Evolutionary conservation across 2,888 invertebrate species (phyloP).

Genomic region (Spodoptera littoralis): DNA sequence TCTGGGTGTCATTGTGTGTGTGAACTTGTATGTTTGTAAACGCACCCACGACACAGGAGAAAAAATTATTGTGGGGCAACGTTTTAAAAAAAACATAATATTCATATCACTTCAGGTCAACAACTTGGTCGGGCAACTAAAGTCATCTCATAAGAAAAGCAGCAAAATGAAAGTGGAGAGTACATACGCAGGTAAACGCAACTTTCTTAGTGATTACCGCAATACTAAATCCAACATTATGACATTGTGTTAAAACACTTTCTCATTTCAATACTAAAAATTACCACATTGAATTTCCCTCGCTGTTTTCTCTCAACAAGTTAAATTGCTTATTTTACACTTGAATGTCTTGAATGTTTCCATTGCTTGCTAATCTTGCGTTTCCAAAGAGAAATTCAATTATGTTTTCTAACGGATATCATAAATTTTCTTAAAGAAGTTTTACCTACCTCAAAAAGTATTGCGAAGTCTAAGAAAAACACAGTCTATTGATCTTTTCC

Average conservation of each 20-base stretch:
- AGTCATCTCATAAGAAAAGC: slow-evolving; percentile 69
- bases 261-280: slow-evolving; percentile 18
- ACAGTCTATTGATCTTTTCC: too few species aligned
- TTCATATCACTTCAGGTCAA: slow-evolving; percentile 69
- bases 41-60: too few species aligned
- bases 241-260: slow-evolving; percentile 14
- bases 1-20: too few species aligned
- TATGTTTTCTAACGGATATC: too few species aligned
- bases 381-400: too few species aligned
- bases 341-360: too few species aligned
- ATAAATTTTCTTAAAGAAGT: too few species aligned
- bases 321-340: background rate
- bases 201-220: slow-evolving; percentile 25
- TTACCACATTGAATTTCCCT: slow-evolving; percentile 3
- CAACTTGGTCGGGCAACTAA: slow-evolving; percentile 75
- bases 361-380: too few species aligned
- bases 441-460: too few species aligned
- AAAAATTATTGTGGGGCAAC: too few species aligned
- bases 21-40: too few species aligned
- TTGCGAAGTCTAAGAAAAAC: too few species aligned
- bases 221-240: slow-evolving; percentile 15
- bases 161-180: slow-evolving; percentile 71
- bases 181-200: slow-evolving; percentile 65
- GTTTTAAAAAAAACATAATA: background rate
- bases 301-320: slow-evolving; percentile 8